Conservation (phyloP, 2,888 invertebrate genomes). For the Ophion slaviceki region DNA sequence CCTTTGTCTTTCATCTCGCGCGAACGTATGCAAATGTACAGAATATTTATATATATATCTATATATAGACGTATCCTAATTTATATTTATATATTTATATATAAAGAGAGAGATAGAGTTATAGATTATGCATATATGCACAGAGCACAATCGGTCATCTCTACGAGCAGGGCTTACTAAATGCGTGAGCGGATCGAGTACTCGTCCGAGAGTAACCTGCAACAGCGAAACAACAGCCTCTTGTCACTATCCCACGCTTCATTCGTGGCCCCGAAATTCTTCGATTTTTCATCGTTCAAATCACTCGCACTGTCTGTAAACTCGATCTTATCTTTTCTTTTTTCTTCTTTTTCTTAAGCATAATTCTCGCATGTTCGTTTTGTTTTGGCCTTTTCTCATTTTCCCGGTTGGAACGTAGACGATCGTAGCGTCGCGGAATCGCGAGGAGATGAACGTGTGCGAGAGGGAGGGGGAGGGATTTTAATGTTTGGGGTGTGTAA, state of each 20-base stretch:
- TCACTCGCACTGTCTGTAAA: constrained; percentile 23
- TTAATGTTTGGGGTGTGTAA: too few relatives aligned
- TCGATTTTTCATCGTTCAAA: constrained; percentile 60
- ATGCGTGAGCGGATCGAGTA: constrained; percentile 83
- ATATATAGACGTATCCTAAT: constrained; percentile 62
- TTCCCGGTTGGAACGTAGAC: neutral
- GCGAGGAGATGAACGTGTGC: neutral
- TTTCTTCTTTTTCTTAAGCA: neutral
- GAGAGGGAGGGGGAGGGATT: neutral
- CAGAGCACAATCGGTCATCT: constrained; percentile 79
- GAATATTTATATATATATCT: constrained; percentile 21
- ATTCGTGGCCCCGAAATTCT: constrained; percentile 67
- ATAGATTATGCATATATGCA: constrained; percentile 35
- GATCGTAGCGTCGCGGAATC: neutral
- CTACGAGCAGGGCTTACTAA: constrained; percentile 82
- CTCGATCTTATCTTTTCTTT: constrained; percentile 2
- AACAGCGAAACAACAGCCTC: constrained; percentile 82
- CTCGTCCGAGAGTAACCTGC: constrained; percentile 83
- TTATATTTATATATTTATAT: constrained; percentile 67
- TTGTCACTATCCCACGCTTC: constrained; percentile 75
- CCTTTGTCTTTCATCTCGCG: constrained; percentile 16
- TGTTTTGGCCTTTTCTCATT: neutral
- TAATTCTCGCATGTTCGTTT: neutral
- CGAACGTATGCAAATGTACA: constrained; percentile 54
- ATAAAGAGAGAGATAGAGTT: neutral